A percentile compares a stretch with the other conserved stretches of the same genome.
Evolutionary conservation across 2,888 invertebrate species (phyloP).

Genomic region (Celastrina argiolus): DNA sequence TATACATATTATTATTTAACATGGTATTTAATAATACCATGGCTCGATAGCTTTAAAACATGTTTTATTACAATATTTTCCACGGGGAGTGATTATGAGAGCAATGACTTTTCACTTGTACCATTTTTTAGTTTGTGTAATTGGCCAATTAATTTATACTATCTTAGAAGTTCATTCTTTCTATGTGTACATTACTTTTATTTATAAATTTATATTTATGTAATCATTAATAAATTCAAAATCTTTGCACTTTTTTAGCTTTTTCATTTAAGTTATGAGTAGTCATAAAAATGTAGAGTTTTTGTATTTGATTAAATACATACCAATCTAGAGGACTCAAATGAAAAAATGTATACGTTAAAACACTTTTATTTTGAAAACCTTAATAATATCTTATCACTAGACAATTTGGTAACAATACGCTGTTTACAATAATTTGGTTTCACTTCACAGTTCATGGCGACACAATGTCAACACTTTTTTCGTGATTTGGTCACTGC

Average conservation of each 20-base stretch:
- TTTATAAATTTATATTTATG: neutral
- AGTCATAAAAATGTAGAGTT: neutral
- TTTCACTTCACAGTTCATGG: slow-evolving; percentile 39
- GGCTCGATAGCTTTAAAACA: neutral
- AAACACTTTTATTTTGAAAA: slow-evolving; percentile 37
- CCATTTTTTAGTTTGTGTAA: neutral
- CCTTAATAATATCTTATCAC: slow-evolving; percentile 32
- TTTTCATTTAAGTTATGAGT: too few relatives aligned
- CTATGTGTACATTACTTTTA: neutral
- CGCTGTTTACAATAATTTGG: slow-evolving; percentile 34
- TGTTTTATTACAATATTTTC: neutral
- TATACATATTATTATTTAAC: neutral
- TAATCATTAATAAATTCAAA: neutral
- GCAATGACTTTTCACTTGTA: neutral
- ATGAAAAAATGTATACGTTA: slow-evolving; percentile 28
- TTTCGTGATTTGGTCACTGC: slow-evolving; percentile 23
- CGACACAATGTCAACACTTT: slow-evolving; percentile 28
- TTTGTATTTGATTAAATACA: slow-evolving; percentile 3
- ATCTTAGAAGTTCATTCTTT: neutral
- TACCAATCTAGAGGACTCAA: neutral
- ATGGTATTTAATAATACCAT: neutral
- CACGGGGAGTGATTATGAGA: neutral
- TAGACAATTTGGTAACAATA: slow-evolving; percentile 31
- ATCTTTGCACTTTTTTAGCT: neutral
- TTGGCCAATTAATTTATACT: neutral